Percentiles rank a stretch among this genome's conserved stretches.
These are phyloP conservation scores for Lichenostomus cassidix DNA, from an alignment of 2,113 vertebrate genomes.

Conservation along the genomic window DNA sequence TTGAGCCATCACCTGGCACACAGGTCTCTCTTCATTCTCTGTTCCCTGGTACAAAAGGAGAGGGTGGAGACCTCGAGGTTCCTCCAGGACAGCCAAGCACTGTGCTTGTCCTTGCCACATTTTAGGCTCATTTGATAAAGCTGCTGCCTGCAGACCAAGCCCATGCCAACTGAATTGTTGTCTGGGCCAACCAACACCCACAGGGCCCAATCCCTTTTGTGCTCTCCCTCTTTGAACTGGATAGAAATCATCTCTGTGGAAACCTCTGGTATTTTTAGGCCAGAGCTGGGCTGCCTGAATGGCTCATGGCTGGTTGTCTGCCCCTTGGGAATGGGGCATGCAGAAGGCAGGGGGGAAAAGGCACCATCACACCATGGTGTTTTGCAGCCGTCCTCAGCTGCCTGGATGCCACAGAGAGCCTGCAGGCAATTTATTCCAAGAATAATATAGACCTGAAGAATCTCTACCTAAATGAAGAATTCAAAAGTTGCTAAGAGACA, in stretches of 20 bases:
- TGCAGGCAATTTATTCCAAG: neutral
- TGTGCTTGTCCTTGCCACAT: neutral
- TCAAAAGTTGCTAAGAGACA: neutral
- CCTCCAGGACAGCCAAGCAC: neutral
- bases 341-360: neutral
- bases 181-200: neutral
- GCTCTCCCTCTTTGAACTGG: constrained; percentile 7
- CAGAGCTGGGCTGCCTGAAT: neutral
- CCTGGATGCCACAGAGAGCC: neutral
- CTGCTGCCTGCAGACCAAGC: neutral
- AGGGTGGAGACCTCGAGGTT: neutral
- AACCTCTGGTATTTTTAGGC: constrained; percentile 36
- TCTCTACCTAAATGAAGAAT: neutral
- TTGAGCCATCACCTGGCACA: neutral
- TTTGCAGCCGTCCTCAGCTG: neutral
- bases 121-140: neutral
- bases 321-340: neutral
- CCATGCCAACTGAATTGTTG: neutral
- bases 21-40: neutral
- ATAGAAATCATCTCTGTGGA: neutral
- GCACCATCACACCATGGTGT: neutral
- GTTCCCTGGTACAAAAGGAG: neutral
- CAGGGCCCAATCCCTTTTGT: neutral
- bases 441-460: neutral
- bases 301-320: neutral